Percentiles rank a stretch among this genome's conserved stretches.
phyloP scores from a whole-genome alignment of 2,113 vertebrate genomes.

The Cryptotis parvus region DNA sequence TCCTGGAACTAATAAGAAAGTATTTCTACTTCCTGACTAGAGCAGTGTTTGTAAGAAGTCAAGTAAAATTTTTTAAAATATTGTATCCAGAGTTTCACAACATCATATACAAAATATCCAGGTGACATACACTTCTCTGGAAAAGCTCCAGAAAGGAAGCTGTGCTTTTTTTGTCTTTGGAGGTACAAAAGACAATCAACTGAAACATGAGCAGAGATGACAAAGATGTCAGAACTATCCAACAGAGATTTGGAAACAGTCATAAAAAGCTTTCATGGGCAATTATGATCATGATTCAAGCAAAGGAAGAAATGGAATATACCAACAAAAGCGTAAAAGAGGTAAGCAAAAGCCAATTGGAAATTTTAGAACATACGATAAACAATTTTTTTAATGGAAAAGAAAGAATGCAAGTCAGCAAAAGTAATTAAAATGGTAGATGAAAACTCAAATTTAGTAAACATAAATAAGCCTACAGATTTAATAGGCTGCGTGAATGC shows the following conservation, averaged over 20 bases:
- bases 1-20: not conserved
- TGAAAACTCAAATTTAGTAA: not conserved
- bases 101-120: not conserved
- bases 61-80: not conserved
- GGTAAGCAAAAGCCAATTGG: not conserved
- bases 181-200: not conserved
- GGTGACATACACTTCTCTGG: too few relatives aligned
- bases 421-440: not conserved
- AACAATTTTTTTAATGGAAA: not conserved
- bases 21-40: not conserved
- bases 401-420: not conserved
- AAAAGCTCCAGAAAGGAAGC: too few relatives aligned
- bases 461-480: not conserved
- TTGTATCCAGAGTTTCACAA: not conserved
- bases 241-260: not conserved
- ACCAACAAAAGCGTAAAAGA: not conserved
- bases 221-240: not conserved
- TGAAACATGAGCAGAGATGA: not conserved
- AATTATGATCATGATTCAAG: not conserved
- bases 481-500: not conserved
- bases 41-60: not conserved
- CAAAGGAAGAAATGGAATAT: not conserved
- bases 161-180: not conserved
- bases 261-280: not conserved
- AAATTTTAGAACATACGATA: conserved; percentile 25